Evolutionary conservation across 2,888 invertebrate species (phyloP).

Genomic region (Zygothrica quintamaculata): DNA sequence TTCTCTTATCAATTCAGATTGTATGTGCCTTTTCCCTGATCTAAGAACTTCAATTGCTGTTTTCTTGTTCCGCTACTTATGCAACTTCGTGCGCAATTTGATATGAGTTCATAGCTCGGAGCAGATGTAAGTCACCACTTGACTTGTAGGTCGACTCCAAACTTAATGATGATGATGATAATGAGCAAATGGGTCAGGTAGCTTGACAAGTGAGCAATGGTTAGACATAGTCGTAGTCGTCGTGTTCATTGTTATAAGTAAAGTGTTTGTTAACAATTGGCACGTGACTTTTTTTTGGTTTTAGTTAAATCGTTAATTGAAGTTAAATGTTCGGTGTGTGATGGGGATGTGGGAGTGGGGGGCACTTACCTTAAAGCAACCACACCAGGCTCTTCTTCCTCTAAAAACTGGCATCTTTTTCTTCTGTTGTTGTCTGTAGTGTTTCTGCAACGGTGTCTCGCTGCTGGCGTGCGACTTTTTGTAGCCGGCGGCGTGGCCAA

Average conservation of each 20-base stretch:
- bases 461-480: constrained; percentile 49
- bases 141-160: constrained; percentile 39
- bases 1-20: too few relatives aligned
- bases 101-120: constrained; percentile 18
- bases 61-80: constrained; percentile 22
- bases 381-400: constrained; percentile 89
- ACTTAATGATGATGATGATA: constrained; percentile 3
- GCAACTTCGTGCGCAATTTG: constrained; percentile 63
- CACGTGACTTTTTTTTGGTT: constrained; percentile 48
- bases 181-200: constrained; percentile 26
- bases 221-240: too few relatives aligned
- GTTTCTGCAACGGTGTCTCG: constrained; percentile 84
- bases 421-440: constrained; percentile 84
- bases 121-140: background rate
- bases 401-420: constrained; percentile 88
- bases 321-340: constrained; percentile 9
- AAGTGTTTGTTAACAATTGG: constrained; percentile 30
- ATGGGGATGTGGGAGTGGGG: constrained; percentile 5
- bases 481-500: constrained; percentile 21
- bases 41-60: background rate
- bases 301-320: background rate
- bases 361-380: constrained; percentile 92
- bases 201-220: background rate
- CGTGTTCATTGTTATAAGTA: background rate
- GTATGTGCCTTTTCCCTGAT: background rate